A percentile compares a stretch with the other conserved stretches of the same genome.
These are phyloP conservation scores for Octodonta nipae DNA, from an alignment of 2,888 invertebrate genomes.

Conservation along the genomic window DNA sequence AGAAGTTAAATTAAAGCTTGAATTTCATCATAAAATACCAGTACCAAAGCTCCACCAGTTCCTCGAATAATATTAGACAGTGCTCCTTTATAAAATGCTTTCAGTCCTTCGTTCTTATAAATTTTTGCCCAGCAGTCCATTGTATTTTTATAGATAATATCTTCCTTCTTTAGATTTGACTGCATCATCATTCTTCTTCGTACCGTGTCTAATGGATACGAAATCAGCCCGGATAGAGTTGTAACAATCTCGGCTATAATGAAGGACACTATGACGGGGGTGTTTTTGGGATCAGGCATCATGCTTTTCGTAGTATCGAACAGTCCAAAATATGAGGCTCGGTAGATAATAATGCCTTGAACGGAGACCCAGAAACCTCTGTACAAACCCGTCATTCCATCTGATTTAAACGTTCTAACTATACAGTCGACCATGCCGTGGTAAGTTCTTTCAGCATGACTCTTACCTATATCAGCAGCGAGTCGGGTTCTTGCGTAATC, in stretches of 20 bases:
- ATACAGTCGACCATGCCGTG: constrained; percentile 48
- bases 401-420: constrained; percentile 39
- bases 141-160: constrained; percentile 57
- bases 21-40: constrained; percentile 60
- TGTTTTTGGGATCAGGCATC: constrained; percentile 50
- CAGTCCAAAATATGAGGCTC: constrained; percentile 53
- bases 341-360: constrained; percentile 53
- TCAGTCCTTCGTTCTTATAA: constrained; percentile 50
- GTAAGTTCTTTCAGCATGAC: constrained; percentile 35
- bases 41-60: constrained; percentile 52
- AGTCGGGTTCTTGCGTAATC: constrained; percentile 61
- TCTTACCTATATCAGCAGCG: constrained; percentile 22
- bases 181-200: constrained; percentile 73
- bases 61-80: constrained; percentile 51
- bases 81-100: constrained; percentile 63
- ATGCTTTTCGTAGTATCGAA: constrained; percentile 50
- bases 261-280: constrained; percentile 45
- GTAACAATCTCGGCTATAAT: constrained; percentile 53
- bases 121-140: constrained; percentile 58
- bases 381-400: constrained; percentile 49
- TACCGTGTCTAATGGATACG: constrained; percentile 66
- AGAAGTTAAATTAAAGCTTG: too few species aligned
- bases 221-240: constrained; percentile 57
- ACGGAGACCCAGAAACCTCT: constrained; percentile 53
- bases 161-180: constrained; percentile 48